Evolutionary conservation across 2,113 vertebrate genomes (phyloP).

Genomic region (Cyanocitta stelleri): DNA sequence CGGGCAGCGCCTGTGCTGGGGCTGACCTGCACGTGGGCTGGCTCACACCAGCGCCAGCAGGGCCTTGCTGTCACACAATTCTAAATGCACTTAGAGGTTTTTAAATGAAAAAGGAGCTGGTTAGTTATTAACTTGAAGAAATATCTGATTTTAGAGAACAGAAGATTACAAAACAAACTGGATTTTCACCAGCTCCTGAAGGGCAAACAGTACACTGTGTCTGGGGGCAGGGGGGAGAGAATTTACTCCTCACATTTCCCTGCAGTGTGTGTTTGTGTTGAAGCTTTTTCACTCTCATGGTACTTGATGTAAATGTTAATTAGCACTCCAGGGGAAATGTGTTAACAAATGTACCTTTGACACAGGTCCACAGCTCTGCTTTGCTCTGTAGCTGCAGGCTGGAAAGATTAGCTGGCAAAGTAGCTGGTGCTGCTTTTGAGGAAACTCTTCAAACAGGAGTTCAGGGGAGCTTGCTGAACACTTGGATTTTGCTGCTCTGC

Average conservation of each 20-base stretch:
- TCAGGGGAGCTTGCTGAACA: background rate
- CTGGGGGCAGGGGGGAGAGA: background rate
- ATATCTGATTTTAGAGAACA: slow-evolving; percentile 59
- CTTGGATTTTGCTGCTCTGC: background rate
- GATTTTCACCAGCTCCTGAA: slow-evolving; percentile 46
- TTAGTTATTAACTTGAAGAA: slow-evolving; percentile 65
- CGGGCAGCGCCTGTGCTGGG: background rate
- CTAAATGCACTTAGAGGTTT: slow-evolving; percentile 10
- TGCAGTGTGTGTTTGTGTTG: background rate
- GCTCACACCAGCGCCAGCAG: background rate
- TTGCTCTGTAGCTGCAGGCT: slow-evolving; percentile 39
- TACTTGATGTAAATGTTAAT: slow-evolving; percentile 56
- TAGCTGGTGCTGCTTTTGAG: slow-evolving; percentile 42
- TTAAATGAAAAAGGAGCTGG: slow-evolving; percentile 50
- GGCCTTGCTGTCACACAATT: slow-evolving; percentile 11
- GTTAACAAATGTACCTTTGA: slow-evolving; percentile 65
- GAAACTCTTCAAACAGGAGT: background rate
- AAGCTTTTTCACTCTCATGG: background rate
- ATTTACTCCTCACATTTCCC: background rate
- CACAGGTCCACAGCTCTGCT: slow-evolving; percentile 18
- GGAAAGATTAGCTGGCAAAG: slow-evolving; percentile 1
- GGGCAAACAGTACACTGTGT: slow-evolving; percentile 33
- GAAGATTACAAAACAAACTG: slow-evolving; percentile 52
- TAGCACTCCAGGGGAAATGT: slow-evolving; percentile 55
- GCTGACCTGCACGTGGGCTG: background rate